Evolutionary conservation across 2,888 invertebrate genomes (phyloP).

Genomic region (Caprella mutica): DNA sequence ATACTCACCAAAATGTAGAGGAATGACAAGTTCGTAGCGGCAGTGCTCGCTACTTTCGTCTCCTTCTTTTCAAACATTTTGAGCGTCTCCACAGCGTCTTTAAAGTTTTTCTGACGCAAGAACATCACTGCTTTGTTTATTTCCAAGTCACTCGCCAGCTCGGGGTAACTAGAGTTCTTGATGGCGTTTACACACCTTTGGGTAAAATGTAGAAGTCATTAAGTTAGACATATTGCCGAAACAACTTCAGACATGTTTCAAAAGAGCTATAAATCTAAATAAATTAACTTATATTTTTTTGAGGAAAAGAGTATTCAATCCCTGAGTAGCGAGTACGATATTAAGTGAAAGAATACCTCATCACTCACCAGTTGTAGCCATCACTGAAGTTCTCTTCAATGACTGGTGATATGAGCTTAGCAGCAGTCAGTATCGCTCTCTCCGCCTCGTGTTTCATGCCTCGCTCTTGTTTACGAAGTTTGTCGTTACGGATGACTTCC

Average conservation of each 20-base stretch:
- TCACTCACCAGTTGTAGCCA: slow-evolving; percentile 35
- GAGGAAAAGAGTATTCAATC: too few relatives aligned
- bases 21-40: slow-evolving; percentile 73
- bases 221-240: too few relatives aligned
- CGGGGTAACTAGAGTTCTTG: slow-evolving; percentile 72
- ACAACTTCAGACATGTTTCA: too few relatives aligned
- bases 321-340: too few relatives aligned
- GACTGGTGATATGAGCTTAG: slow-evolving; percentile 75
- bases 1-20: slow-evolving; percentile 62
- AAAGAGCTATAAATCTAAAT: too few relatives aligned
- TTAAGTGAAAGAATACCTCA: too few relatives aligned
- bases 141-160: slow-evolving; percentile 74
- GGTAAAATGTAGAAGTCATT: too few relatives aligned
- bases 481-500: slow-evolving; percentile 64
- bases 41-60: slow-evolving; percentile 68
- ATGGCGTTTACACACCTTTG: slow-evolving; percentile 87
- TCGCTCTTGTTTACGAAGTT: slow-evolving; percentile 59
- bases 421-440: slow-evolving; percentile 67
- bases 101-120: slow-evolving; percentile 66
- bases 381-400: slow-evolving; percentile 38
- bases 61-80: slow-evolving; percentile 77
- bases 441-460: slow-evolving; percentile 62
- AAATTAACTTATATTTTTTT: too few relatives aligned
- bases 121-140: slow-evolving; percentile 80
- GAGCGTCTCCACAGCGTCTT: slow-evolving; percentile 67